Conservation (phyloP, 2,888 invertebrate genomes). For the Dolichopus griseipennis region DNA sequence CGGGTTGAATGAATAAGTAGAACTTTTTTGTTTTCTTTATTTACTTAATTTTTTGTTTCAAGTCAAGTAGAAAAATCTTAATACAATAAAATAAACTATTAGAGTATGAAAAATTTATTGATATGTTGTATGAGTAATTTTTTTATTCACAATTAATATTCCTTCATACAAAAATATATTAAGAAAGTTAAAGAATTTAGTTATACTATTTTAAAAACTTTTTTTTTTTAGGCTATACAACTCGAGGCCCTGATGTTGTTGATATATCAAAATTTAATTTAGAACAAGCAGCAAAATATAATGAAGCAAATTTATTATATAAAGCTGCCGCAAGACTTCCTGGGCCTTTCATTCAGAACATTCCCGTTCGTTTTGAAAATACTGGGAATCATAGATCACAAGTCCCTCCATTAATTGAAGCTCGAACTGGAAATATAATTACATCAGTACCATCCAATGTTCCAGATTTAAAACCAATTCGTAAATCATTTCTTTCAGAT, state of each 20-base stretch:
- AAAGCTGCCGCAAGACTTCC: neutral
- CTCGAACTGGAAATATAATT: conserved; percentile 26
- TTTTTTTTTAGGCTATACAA: neutral
- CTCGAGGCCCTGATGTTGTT: neutral
- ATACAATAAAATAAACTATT: too few species aligned
- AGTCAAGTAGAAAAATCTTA: too few species aligned
- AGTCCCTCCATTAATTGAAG: conserved; percentile 28
- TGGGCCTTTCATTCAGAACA: neutral
- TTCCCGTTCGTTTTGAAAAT: neutral
- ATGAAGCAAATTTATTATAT: neutral
- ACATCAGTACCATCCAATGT: conserved; percentile 24
- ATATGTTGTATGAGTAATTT: too few species aligned
- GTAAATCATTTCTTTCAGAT: conserved; percentile 16
- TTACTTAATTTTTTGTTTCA: too few species aligned
- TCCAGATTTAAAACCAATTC: conserved; percentile 24
- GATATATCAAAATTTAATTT: conserved; percentile 1
- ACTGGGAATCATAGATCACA: conserved; percentile 22
- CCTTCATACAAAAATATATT: too few species aligned
- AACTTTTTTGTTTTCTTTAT: too few species aligned
- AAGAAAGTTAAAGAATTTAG: too few species aligned
- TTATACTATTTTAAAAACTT: too few species aligned
- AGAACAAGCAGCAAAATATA: neutral
- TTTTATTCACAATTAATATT: too few species aligned
- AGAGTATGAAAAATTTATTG: too few species aligned
- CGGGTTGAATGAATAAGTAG: too few species aligned